Percentiles rank a stretch among this genome's conserved stretches.
Conservation (phyloP, 2,797 vertebrate species). For the Acanthurus tractus region DNA sequence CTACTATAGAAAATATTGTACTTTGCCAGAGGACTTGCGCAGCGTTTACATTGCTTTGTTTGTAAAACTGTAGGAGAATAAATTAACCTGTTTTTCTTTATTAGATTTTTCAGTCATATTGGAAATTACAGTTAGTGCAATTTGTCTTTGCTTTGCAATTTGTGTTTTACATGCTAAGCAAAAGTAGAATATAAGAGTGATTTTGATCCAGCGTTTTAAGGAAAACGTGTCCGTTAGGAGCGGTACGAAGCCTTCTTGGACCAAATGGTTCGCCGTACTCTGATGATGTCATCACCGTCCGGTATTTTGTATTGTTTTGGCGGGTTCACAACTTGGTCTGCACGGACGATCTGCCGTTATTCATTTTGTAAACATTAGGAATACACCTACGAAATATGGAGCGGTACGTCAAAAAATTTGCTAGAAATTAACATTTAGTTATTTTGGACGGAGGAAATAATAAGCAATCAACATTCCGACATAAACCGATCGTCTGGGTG, state of each 20-base stretch:
- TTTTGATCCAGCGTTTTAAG: too few species aligned
- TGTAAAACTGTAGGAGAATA: not conserved
- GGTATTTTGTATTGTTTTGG: constrained; percentile 58
- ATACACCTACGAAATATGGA: constrained; percentile 63
- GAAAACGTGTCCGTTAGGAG: not conserved
- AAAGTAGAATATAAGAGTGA: not conserved
- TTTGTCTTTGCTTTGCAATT: too few species aligned
- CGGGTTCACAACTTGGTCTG: constrained; percentile 44
- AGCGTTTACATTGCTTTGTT: not conserved
- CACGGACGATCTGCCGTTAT: not conserved
- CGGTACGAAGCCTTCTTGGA: constrained; percentile 24
- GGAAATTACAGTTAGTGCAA: not conserved
- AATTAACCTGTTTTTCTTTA: not conserved
- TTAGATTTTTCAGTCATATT: not conserved
- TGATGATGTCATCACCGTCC: constrained; percentile 35
- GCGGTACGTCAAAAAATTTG: constrained; percentile 64
- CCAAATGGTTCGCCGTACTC: constrained; percentile 47
- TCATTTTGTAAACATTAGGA: constrained; percentile 13
- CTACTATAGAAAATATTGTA: not conserved
- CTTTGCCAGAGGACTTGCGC: not conserved
- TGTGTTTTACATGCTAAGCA: not conserved
- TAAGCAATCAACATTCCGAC: rapidly evolving
- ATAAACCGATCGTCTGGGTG: not conserved
- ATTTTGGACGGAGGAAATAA: rapidly evolving
- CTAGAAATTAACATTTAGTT: not conserved